These are phyloP conservation scores for Mesochorus sp. DNA, from an alignment of 2,888 invertebrate species.

Conservation along the genomic window DNA sequence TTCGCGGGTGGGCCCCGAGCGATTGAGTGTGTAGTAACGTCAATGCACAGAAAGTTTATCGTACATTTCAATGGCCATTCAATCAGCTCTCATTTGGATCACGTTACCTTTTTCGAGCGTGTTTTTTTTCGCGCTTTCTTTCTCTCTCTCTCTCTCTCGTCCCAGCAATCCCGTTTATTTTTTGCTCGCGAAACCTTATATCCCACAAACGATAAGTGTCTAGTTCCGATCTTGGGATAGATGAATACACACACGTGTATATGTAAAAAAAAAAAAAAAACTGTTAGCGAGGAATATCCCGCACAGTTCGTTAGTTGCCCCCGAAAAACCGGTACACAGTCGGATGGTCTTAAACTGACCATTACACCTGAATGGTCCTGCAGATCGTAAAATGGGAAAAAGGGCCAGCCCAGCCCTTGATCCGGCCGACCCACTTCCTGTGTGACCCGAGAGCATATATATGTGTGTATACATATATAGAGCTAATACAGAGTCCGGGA, in stretches of 20 bases:
- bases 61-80: neutral
- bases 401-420: conserved; percentile 77
- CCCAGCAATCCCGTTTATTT: neutral
- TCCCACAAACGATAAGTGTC: conserved; percentile 31
- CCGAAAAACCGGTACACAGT: conserved; percentile 73
- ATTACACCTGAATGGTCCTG: conserved; percentile 80
- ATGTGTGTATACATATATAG: neutral
- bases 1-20: conserved; percentile 64
- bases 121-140: neutral
- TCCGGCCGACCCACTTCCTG: conserved; percentile 81
- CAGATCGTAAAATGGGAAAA: conserved; percentile 75
- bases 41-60: neutral
- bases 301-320: conserved; percentile 10
- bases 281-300: conserved; percentile 21
- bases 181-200: conserved; percentile 16
- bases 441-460: conserved; percentile 70
- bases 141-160: neutral
- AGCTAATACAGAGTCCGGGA: conserved; percentile 23
- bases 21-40: neutral
- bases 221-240: conserved; percentile 33
- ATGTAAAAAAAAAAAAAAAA: conserved; percentile 1
- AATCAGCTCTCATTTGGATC: neutral
- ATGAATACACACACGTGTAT: no score
- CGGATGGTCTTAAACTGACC: conserved; percentile 81
- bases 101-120: neutral